Base-by-base conservation (phyloP, 2,113 vertebrate species). In the Tragelaphus imberbis region DNA sequence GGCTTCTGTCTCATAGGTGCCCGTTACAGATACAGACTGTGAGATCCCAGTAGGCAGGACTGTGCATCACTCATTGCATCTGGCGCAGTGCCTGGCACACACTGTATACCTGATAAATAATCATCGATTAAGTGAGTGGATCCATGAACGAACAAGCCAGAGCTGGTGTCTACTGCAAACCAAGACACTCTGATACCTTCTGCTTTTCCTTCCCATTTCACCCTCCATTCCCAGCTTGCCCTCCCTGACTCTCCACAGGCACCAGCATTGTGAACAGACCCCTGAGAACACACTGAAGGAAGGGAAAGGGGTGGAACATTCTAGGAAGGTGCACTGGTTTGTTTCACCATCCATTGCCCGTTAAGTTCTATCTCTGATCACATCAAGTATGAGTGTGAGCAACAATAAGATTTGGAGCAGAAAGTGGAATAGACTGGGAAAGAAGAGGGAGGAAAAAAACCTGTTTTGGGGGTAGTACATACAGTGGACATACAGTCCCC, bases 121-220 rank as follows among this genome's bases (percentile, higher is more conserved):
- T 36, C 65, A 23, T 36, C 11, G n/a, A 23, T 71, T 36, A 36
- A 65, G 23, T 90, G 81, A 84, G 27, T 44, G 3, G 30, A 33
- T 65, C 30, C 13, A 6, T 5, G 27, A 93, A 30, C 6, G 4
- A 65, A 95, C 84, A 16, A 11, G 11, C 10, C 27, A 4, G 1
- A 14, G 1, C 36, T 7, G 40, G 6, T 28, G 51, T 11, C 51
- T 23, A 3, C 30, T 13, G 10, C 27, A 51, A 27, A 30, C 9
- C n/a, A 2, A 16, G 44, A 27, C 19, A 9, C 10, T 12, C 4
- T 6, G 0, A 49, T 15, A 11, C 21, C 8, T 3, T 59, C 53
- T 40, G 65, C 56, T 23, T 44, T 21, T 30, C 17, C 21, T 61
- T 68, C 40, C 21, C 14, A 9, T 30, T 40, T 87, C 12, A 2